phyloP scores from a whole-genome alignment of 2,888 invertebrate genomes.

The Caenorhabditis angaria region DNA sequence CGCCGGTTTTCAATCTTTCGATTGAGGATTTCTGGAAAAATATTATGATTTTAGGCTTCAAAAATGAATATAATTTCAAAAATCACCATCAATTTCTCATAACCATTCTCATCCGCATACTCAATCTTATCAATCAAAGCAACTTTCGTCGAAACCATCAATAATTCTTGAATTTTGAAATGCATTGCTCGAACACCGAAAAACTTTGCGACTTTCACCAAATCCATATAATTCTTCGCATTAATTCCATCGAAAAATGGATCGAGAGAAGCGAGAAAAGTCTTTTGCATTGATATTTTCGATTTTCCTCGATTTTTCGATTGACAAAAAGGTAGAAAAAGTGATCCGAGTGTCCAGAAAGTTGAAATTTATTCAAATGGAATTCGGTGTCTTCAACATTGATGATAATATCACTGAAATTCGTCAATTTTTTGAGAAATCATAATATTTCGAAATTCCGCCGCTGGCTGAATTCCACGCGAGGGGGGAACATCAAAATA shows the following conservation, averaged over 20 bases:
- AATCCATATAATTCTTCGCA: background rate
- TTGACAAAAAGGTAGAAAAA: background rate
- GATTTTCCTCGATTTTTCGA: too few species aligned
- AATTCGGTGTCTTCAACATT: background rate
- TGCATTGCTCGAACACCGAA: background rate
- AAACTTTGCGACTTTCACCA: background rate
- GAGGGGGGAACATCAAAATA: background rate
- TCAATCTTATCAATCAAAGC: background rate
- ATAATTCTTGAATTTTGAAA: background rate
- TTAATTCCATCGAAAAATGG: background rate
- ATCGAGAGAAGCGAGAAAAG: background rate
- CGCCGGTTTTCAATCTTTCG: background rate
- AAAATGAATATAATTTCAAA: too few species aligned
- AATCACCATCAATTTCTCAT: too few species aligned
- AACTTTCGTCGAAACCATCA: background rate
- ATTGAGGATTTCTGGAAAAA: constrained; percentile 1
- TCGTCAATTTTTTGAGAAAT: background rate
- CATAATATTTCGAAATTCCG: background rate
- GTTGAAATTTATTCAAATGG: background rate
- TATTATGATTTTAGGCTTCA: too few species aligned
- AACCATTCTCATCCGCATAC: background rate
- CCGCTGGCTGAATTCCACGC: too few species aligned
- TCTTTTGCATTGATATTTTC: too few species aligned
- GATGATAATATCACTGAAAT: background rate
- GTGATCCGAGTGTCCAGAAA: background rate